Base-by-base conservation (phyloP, 2,113 vertebrate species). In the Coregonus clupeaformis region DNA sequence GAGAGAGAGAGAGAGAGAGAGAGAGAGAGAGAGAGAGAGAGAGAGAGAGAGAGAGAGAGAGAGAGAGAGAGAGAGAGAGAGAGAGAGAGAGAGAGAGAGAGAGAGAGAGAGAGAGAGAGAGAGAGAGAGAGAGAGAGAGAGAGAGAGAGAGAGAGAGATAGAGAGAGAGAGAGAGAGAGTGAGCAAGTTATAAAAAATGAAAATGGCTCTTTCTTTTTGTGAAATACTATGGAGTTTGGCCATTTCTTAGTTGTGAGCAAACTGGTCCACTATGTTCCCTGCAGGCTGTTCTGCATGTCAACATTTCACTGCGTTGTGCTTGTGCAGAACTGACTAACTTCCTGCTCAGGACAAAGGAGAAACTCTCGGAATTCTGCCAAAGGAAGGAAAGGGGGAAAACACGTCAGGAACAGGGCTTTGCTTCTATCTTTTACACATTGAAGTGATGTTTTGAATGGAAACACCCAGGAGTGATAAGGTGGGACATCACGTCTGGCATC, bases 391-490 rank as follows among this genome's bases (percentile, higher is more conserved):
- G 73, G 68, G 78, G 74, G 76, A 76, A 74, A 20, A 20, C n/a
- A 60, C n/a, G 0, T 60, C 57, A 60, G 57, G 57, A 60, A 60
- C n/a, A 16, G n/a, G 57, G 25, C 9, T 42, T 42, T 42, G 36
- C 36, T 59, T 84, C 83, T 83, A 72, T 87, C 81, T 83, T 80
- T 77, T 80, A 70, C 87, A 82, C 81, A 62, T 75, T 71, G 76
- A 76, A 82, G 67, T 70, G 77, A 78, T 85, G 76, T 89, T 89
- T 89, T 74, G 75, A 85, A 77, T 90, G 86, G 87, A 89, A 91
- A 91, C 88, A 90, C 87, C 87, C 87, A 78, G 79, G 57, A 85
- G 73, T 81, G 92, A 93, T 93, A 91, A 91, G 88, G 63, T 78
- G 81, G 82, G 87, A 86, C 80, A 85, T 88, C 84, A 77, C 68